Percentiles rank a stretch among this genome's conserved stretches.
These are phyloP conservation scores for Falco rusticolus DNA, from an alignment of 2,797 vertebrate species.

Conservation along the genomic window DNA sequence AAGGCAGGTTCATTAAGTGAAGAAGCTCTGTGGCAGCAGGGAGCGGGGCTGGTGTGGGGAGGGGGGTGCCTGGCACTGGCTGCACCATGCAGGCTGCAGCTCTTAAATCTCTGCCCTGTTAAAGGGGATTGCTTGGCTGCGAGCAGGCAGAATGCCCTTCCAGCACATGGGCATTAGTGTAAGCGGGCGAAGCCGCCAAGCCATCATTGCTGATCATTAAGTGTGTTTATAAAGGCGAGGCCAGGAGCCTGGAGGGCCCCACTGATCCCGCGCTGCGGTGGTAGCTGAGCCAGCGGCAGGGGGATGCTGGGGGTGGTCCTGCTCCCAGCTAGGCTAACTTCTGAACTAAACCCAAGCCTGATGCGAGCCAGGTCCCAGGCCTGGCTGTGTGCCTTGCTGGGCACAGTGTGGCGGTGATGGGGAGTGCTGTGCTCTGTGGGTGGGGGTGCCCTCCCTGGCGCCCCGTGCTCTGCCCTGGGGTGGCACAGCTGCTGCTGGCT, in stretches of 20 bases:
- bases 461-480: fast-evolving
- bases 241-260: slow-evolving; percentile 30
- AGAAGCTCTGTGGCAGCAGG: background rate
- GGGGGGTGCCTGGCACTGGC: slow-evolving; percentile 16
- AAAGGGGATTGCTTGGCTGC: slow-evolving; percentile 25
- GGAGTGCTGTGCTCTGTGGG: background rate
- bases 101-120: slow-evolving; percentile 62
- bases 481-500: background rate
- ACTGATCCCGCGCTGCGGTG: background rate
- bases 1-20: slow-evolving; percentile 1
- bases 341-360: background rate
- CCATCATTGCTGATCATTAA: slow-evolving; percentile 55
- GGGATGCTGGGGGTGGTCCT: background rate
- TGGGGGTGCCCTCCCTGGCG: background rate
- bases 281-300: background rate
- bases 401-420: fast-evolving
- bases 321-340: background rate
- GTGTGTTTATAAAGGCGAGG: slow-evolving; percentile 39
- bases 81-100: background rate
- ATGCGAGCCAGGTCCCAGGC: background rate
- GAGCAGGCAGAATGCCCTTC: slow-evolving; percentile 48
- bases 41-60: background rate
- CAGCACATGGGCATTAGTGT: slow-evolving; percentile 36
- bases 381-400: background rate
- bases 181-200: slow-evolving; percentile 31